Evolutionary conservation across 2,797 vertebrate species (phyloP).

Genomic region (Trachops cirrhosus): DNA sequence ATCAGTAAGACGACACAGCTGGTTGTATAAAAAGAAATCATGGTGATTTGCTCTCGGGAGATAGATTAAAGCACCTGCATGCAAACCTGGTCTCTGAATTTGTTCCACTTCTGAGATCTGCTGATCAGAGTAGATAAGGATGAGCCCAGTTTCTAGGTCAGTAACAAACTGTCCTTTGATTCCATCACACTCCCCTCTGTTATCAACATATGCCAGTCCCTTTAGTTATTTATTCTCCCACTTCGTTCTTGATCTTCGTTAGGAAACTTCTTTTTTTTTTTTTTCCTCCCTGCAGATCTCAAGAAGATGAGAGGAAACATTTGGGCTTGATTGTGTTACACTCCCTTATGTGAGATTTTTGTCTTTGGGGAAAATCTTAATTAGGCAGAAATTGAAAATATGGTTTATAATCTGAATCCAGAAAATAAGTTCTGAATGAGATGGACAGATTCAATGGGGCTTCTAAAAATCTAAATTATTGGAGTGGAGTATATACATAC

Average conservation of each 20-base stretch:
- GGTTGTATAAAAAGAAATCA: background rate
- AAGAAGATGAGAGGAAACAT: background rate
- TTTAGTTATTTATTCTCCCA: background rate
- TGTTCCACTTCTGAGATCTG: background rate
- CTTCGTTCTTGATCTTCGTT: background rate
- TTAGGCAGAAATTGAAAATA: background rate
- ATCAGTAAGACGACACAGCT: background rate
- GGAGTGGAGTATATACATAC: background rate
- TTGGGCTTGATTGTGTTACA: background rate
- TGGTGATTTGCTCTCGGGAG: background rate
- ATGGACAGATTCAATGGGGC: background rate
- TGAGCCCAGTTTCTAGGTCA: background rate
- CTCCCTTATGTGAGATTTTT: background rate
- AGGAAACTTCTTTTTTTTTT: background rate
- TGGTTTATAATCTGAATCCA: background rate
- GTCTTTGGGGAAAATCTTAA: background rate
- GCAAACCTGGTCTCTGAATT: background rate
- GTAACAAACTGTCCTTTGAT: background rate
- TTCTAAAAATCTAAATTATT: background rate
- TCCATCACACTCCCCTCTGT: background rate
- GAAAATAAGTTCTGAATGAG: background rate
- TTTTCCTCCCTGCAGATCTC: background rate
- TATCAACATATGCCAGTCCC: background rate
- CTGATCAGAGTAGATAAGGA: background rate
- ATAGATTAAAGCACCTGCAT: background rate